Evolutionary conservation across 2,888 invertebrate genomes (phyloP).

Genomic region (Scelioninae gen. 1): DNA sequence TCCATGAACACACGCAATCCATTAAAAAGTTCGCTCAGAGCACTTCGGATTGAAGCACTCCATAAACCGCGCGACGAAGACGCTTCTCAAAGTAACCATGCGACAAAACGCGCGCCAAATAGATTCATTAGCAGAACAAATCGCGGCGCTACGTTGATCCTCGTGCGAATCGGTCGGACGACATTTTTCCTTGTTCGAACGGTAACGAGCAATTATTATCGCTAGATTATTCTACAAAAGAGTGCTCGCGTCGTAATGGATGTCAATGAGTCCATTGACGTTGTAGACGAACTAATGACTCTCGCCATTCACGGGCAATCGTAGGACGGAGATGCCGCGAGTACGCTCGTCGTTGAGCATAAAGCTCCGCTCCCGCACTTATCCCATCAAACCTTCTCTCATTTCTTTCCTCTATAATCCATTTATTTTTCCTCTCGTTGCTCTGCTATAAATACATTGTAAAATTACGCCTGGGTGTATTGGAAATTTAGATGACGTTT

Average conservation of each 20-base stretch:
- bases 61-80: conserved; percentile 2
- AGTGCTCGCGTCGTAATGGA: conserved; percentile 65
- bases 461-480: not conserved
- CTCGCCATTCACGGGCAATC: conserved; percentile 69
- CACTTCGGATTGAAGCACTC: conserved; percentile 11
- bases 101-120: conserved; percentile 40
- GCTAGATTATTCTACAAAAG: conserved; percentile 69
- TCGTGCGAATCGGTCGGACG: conserved; percentile 42
- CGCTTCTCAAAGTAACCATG: conserved; percentile 4
- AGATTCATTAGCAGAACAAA: conserved; percentile 34
- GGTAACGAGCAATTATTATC: conserved; percentile 66
- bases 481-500: not conserved
- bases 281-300: conserved; percentile 70
- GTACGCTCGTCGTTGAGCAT: conserved; percentile 28
- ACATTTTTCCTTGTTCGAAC: conserved; percentile 45
- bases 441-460: conserved; percentile 10
- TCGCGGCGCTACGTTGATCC: conserved; percentile 37
- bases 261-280: conserved; percentile 70
- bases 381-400: conserved; percentile 54
- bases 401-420: conserved; percentile 44
- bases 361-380: conserved; percentile 56
- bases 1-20: conserved; percentile 4
- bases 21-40: conserved; percentile 22
- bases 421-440: conserved; percentile 37
- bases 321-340: conserved; percentile 61